phyloP scores from a whole-genome alignment of 2,113 vertebrate genomes.

The Laticauda colubrina region DNA sequence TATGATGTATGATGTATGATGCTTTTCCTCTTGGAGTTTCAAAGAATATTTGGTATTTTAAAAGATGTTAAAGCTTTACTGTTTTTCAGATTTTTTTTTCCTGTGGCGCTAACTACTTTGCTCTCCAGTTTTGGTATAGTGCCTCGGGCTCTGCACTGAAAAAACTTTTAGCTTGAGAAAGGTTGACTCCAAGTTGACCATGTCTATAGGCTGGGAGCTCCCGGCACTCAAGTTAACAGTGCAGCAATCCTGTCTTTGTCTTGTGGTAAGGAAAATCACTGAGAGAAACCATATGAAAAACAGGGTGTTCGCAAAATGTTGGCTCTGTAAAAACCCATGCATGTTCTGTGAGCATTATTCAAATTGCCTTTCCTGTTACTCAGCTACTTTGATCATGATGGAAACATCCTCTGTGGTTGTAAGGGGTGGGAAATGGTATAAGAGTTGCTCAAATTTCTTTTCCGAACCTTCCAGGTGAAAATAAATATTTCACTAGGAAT shows the following conservation, averaged over 20 bases:
- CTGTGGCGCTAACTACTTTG: background rate
- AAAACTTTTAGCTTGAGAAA: background rate
- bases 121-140: background rate
- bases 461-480: background rate
- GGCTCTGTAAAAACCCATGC: background rate
- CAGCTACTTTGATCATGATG: background rate
- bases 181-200: background rate
- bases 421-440: background rate
- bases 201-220: background rate
- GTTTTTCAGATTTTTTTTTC: background rate
- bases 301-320: background rate
- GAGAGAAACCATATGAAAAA: background rate
- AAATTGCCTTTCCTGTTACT: background rate
- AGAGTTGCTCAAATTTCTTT: background rate
- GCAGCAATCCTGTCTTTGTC: background rate
- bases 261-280: background rate
- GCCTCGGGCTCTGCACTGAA: background rate
- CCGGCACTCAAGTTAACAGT: background rate
- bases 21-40: background rate
- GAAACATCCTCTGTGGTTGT: background rate
- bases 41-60: background rate
- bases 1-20: background rate
- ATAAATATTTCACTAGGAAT: background rate
- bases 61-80: background rate
- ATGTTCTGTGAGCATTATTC: background rate